Conservation (phyloP, 2,888 invertebrate genomes). For the Hydrotaea diabolus region DNA sequence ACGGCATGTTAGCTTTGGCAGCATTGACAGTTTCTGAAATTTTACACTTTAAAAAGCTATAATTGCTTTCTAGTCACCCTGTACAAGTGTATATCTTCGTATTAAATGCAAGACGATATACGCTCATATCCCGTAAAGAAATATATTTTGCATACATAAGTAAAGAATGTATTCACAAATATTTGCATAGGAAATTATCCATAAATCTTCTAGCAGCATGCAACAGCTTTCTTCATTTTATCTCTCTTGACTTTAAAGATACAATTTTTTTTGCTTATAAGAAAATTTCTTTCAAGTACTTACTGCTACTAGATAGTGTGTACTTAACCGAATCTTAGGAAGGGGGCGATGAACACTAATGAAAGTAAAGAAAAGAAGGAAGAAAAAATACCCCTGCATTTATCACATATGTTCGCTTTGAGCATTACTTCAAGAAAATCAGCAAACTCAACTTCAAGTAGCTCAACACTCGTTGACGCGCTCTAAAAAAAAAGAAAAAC, state of each 20-base stretch:
- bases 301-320: no score
- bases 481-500: not conserved
- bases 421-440: not conserved
- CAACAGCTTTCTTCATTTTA: no score
- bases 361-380: conserved; percentile 5
- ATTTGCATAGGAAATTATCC: conserved; percentile 3
- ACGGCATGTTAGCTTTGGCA: no score
- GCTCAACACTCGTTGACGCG: conserved; percentile 8
- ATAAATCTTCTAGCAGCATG: not conserved
- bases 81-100: no score
- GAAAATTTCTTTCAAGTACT: not conserved
- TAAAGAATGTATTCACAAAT: not conserved
- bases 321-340: not conserved
- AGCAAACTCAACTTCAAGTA: not conserved
- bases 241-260: not conserved
- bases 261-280: conserved; percentile 1
- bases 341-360: not conserved
- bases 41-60: no score
- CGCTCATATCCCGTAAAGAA: not conserved
- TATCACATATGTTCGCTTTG: not conserved
- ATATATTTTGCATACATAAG: not conserved
- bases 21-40: no score
- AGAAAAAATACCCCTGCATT: not conserved
- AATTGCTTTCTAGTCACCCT: no score
- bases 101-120: no score